Evolutionary conservation across 1,140 invertebrate species (phyloP).

Genomic region (Vanessa atalanta): DNA sequence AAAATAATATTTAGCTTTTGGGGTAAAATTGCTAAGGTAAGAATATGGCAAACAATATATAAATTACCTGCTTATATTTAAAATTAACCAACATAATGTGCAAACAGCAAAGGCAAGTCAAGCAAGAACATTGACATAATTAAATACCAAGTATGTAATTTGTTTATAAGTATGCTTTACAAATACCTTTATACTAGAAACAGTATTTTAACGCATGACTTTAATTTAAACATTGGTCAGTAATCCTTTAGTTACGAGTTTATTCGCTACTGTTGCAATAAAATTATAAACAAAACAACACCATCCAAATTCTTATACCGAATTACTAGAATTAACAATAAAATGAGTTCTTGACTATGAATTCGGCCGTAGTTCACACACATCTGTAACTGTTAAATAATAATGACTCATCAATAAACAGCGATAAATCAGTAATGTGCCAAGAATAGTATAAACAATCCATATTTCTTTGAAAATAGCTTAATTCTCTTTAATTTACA

Average conservation of each 20-base stretch:
- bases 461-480: slow-evolving; percentile 35
- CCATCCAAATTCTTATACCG: neutral
- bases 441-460: slow-evolving; percentile 34
- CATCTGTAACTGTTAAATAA: slow-evolving; percentile 12
- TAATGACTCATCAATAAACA: slow-evolving; percentile 24
- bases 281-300: neutral
- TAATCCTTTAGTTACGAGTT: no score
- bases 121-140: neutral
- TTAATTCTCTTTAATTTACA: slow-evolving; percentile 11
- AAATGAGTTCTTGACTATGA: slow-evolving; percentile 7
- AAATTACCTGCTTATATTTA: no score
- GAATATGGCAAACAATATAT: no score
- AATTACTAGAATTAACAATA: neutral
- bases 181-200: neutral
- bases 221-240: no score
- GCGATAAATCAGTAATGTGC: slow-evolving; percentile 34
- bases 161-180: no score
- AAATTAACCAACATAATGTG: no score
- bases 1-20: no score
- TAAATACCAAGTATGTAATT: no score
- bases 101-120: no score
- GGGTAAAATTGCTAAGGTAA: no score
- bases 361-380: neutral
- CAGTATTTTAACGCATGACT: no score
- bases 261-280: neutral